These are phyloP conservation scores for Megaceryle alcyon DNA, from an alignment of 2,797 vertebrate species.

Conservation along the genomic window DNA sequence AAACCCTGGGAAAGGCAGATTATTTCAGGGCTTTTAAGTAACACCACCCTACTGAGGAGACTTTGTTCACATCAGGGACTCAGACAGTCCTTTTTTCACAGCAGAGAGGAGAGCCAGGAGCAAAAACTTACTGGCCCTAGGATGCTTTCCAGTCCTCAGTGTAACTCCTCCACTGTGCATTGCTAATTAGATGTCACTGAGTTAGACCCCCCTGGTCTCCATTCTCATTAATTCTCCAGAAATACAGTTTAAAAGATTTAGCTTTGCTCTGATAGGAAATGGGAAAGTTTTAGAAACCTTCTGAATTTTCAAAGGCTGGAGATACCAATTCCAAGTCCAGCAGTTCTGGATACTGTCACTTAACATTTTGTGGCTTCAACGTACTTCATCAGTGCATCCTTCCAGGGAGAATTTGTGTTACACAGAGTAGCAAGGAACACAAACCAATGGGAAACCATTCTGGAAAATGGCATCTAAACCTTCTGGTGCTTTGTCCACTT, in stretches of 20 bases:
- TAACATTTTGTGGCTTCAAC: neutral
- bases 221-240: neutral
- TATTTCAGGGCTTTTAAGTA: neutral
- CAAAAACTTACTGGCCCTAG: neutral
- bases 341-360: neutral
- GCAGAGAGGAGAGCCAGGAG: neutral
- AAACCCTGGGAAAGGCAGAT: neutral
- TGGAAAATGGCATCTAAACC: neutral
- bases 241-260: neutral
- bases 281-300: neutral
- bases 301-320: neutral
- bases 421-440: neutral
- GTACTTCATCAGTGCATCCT: neutral
- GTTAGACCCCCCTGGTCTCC: neutral
- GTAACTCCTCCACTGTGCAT: neutral
- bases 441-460: neutral
- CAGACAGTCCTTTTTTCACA: neutral
- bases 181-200: fast-evolving
- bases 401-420: neutral
- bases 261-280: neutral
- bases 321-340: neutral
- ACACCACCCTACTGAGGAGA: fast-evolving
- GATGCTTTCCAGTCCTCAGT: neutral
- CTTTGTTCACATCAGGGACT: neutral
- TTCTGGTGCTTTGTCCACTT: neutral